phyloP scores from a whole-genome alignment of 64 coral and sea anemone genomes.

The Cladopsammia gracilis region DNA sequence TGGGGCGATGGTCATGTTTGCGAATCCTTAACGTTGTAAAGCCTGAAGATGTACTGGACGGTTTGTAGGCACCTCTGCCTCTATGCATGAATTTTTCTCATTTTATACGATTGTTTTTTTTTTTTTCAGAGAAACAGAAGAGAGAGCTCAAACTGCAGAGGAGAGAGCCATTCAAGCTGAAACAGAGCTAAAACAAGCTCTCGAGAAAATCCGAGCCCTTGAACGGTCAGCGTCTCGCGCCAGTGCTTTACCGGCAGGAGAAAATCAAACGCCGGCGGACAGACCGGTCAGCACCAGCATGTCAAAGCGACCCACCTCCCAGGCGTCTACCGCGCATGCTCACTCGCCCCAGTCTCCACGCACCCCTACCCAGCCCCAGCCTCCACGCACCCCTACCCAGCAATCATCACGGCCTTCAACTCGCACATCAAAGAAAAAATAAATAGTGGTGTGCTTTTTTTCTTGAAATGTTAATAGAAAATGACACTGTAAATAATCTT shows the following conservation, averaged over 20 bases:
- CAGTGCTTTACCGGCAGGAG: constrained; percentile 53
- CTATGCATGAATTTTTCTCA: neutral
- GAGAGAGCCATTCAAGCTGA: constrained; percentile 93
- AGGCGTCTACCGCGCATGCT: constrained; percentile 31
- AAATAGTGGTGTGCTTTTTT: neutral
- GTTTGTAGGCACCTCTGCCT: too few species aligned
- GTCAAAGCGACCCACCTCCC: constrained; percentile 58
- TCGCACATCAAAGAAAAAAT: constrained; percentile 81
- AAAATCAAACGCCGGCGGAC: constrained; percentile 60
- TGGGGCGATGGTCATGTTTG: too few species aligned
- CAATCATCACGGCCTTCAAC: constrained; percentile 76
- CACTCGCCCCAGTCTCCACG: constrained; percentile 44
- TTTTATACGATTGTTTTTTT: neutral
- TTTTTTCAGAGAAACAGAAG: constrained; percentile 87
- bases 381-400: constrained; percentile 70
- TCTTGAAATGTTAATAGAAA: neutral
- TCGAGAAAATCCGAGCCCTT: constrained; percentile 94
- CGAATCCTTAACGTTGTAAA: too few species aligned
- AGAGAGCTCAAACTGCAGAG: constrained; percentile 90
- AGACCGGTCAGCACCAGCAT: constrained; percentile 70
- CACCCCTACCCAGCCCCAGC: constrained; percentile 61
- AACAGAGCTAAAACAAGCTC: constrained; percentile 94
- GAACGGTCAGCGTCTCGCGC: constrained; percentile 93
- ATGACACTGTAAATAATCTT: neutral
- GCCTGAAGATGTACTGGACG: too few species aligned